Percentiles rank a stretch among this genome's conserved stretches.
Evolutionary conservation across 2,888 invertebrate genomes (phyloP).

Genomic region (Criorhina ranunculi): DNA sequence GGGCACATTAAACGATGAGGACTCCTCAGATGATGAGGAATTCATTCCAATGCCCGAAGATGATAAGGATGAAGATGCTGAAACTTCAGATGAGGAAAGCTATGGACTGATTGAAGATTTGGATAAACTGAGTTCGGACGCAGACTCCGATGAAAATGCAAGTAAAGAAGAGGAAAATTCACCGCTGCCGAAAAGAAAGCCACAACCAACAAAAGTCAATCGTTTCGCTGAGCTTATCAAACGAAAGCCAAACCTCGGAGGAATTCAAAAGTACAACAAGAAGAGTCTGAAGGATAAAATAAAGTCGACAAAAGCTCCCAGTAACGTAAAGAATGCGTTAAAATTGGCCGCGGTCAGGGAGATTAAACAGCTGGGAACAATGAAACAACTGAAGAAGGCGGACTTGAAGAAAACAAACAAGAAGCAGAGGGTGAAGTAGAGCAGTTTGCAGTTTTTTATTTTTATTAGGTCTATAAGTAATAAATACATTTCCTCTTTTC

Average conservation of each 20-base stretch:
- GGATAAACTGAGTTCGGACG: not conserved
- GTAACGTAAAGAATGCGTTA: slow-evolving; percentile 73
- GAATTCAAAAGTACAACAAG: slow-evolving; percentile 80
- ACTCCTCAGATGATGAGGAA: slow-evolving; percentile 81
- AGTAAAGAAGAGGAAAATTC: slow-evolving; percentile 45
- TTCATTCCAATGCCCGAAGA: slow-evolving; percentile 72
- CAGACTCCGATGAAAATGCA: slow-evolving; percentile 50
- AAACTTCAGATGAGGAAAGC: slow-evolving; percentile 77
- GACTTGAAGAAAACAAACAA: slow-evolving; percentile 77
- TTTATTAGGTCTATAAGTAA: slow-evolving; percentile 57
- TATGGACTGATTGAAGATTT: slow-evolving; percentile 71
- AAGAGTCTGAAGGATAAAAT: slow-evolving; percentile 68
- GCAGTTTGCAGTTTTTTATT: slow-evolving; percentile 62
- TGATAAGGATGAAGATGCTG: slow-evolving; percentile 61
- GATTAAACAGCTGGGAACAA: slow-evolving; percentile 65
- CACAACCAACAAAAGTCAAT: slow-evolving; percentile 77
- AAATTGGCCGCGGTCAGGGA: slow-evolving; percentile 80
- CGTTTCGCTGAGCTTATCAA: slow-evolving; percentile 79
- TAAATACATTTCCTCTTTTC: slow-evolving; percentile 56
- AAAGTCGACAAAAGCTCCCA: slow-evolving; percentile 63
- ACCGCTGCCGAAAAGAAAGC: slow-evolving; percentile 60
- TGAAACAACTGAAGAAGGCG: slow-evolving; percentile 75
- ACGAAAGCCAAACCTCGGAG: slow-evolving; percentile 81
- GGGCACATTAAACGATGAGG: slow-evolving; percentile 81
- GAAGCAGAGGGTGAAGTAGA: slow-evolving; percentile 52